Evolutionary conservation across 2,888 invertebrate species (phyloP).

Genomic region (Microctonus hyperodae): DNA sequence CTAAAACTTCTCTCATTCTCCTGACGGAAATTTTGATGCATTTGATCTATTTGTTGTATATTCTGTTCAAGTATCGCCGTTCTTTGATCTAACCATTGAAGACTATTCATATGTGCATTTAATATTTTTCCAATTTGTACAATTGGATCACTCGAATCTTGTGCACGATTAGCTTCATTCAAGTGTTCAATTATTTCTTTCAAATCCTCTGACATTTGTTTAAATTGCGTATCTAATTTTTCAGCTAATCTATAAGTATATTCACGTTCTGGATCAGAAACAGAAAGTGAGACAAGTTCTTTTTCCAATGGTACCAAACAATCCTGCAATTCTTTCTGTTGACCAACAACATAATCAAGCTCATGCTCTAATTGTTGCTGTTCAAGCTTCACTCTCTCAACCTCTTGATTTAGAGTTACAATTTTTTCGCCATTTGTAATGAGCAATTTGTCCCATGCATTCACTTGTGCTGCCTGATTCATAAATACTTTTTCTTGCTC

Average conservation of each 20-base stretch:
- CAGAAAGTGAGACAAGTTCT: slow-evolving; percentile 72
- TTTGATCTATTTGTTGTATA: slow-evolving; percentile 82
- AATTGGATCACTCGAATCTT: slow-evolving; percentile 87
- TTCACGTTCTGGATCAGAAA: slow-evolving; percentile 87
- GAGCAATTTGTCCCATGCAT: slow-evolving; percentile 92
- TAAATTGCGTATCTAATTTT: slow-evolving; percentile 88
- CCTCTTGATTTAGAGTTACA: slow-evolving; percentile 81
- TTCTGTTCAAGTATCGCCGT: slow-evolving; percentile 79
- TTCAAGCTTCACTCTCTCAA: slow-evolving; percentile 88
- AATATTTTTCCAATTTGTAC: slow-evolving; percentile 92
- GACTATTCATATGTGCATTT: slow-evolving; percentile 95
- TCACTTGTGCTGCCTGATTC: slow-evolving; percentile 93
- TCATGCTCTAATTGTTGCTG: slow-evolving; percentile 92
- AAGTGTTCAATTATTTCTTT: slow-evolving; percentile 95
- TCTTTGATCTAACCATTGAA: slow-evolving; percentile 93
- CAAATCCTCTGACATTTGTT: slow-evolving; percentile 93
- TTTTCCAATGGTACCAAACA: slow-evolving; percentile 86
- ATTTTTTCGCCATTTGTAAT: slow-evolving; percentile 95
- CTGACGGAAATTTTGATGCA: slow-evolving; percentile 78
- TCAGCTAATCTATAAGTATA: slow-evolving; percentile 91
- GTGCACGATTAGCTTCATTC: slow-evolving; percentile 85
- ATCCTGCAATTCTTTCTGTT: slow-evolving; percentile 92
- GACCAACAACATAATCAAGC: slow-evolving; percentile 89
- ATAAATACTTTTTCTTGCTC: slow-evolving; percentile 93
- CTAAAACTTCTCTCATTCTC: slow-evolving; percentile 77